A percentile compares a stretch with the other conserved stretches of the same genome.
These are phyloP conservation scores for Nycteola revayana DNA, from an alignment of 2,888 invertebrate genomes.

Conservation along the genomic window DNA sequence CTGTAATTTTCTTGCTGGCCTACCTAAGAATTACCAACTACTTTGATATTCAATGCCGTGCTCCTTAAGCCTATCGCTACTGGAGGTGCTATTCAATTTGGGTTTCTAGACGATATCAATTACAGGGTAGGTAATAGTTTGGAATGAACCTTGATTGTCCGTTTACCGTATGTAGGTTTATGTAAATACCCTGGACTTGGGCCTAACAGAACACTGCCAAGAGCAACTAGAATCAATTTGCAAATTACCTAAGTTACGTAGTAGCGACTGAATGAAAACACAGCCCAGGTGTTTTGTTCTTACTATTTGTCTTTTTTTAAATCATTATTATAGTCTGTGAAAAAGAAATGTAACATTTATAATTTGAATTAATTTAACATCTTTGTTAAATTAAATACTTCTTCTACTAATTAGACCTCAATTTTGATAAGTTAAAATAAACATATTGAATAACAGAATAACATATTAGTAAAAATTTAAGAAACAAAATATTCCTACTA, in stretches of 20 bases:
- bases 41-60: slow-evolving; percentile 19
- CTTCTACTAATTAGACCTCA: background rate
- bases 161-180: slow-evolving; percentile 27
- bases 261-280: too few species aligned
- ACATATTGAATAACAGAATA: background rate
- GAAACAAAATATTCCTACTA: too few species aligned
- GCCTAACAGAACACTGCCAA: slow-evolving; percentile 38
- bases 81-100: slow-evolving; percentile 17
- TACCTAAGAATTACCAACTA: slow-evolving; percentile 14
- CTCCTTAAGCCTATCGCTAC: slow-evolving; percentile 11
- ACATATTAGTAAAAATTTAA: background rate
- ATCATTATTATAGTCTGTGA: too few species aligned
- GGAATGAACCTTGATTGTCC: slow-evolving; percentile 29
- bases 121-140: slow-evolving; percentile 22
- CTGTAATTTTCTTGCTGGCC: too few species aligned
- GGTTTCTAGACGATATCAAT: slow-evolving; percentile 25
- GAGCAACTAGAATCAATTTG: slow-evolving; percentile 47
- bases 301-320: too few species aligned
- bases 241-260: slow-evolving; percentile 39
- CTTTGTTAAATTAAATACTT: background rate
- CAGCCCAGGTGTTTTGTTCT: background rate
- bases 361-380: too few species aligned
- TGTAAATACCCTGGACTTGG: slow-evolving; percentile 29
- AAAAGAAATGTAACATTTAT: too few species aligned
- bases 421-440: background rate